phyloP scores from a whole-genome alignment of 2,888 invertebrate genomes.

The Unio pictorum region DNA sequence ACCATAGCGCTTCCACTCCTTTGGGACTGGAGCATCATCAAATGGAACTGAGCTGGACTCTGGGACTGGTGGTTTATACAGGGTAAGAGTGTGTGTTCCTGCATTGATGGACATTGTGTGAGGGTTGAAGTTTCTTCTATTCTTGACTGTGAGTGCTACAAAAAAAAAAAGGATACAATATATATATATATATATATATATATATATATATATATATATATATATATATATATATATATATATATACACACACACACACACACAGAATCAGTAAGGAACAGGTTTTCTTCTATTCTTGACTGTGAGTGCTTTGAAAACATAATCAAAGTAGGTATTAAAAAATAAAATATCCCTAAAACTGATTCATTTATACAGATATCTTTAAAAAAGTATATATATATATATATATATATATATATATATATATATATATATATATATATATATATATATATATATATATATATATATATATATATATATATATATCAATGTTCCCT shows the following conservation, averaged over 20 bases:
- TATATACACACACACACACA: too few relatives aligned
- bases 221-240: too few relatives aligned
- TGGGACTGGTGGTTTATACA: conserved; percentile 64
- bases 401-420: too few relatives aligned
- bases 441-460: too few relatives aligned
- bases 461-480: too few relatives aligned
- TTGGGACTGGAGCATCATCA: conserved; percentile 36
- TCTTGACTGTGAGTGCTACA: conserved; percentile 45
- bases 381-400: too few relatives aligned
- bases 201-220: too few relatives aligned
- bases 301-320: conserved; percentile 39
- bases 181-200: neutral
- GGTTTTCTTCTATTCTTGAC: conserved; percentile 41
- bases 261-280: too few relatives aligned
- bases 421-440: too few relatives aligned
- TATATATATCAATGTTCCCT: neutral
- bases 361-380: too few relatives aligned
- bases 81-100: conserved; percentile 61
- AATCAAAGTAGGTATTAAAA: neutral
- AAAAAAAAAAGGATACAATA: neutral
- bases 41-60: conserved; percentile 56
- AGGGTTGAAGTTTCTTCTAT: conserved; percentile 51
- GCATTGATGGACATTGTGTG: conserved; percentile 56
- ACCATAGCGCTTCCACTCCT: conserved; percentile 57
- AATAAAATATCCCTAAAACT: too few relatives aligned